phyloP scores from a whole-genome alignment of 2,113 vertebrate species.

The Bombycilla garrulus region DNA sequence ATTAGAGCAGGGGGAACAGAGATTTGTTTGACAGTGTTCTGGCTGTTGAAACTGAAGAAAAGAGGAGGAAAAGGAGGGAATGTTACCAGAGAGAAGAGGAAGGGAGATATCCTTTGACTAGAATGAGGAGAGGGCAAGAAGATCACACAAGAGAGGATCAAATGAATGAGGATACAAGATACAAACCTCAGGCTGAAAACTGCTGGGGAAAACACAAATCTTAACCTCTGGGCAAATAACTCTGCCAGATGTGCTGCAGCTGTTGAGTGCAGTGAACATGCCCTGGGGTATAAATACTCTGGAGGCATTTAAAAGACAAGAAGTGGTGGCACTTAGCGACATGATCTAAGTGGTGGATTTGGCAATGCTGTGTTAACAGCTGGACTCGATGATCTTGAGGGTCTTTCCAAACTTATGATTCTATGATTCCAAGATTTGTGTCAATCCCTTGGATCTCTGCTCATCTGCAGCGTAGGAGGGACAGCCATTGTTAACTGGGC shows the following conservation, averaged over 20 bases:
- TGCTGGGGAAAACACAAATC: background rate
- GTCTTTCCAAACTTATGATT: background rate
- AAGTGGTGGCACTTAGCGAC: background rate
- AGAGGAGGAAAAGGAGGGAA: background rate
- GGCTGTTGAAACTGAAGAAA: background rate
- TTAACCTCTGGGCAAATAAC: background rate
- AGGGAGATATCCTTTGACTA: background rate
- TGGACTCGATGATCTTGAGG: background rate
- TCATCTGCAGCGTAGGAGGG: background rate
- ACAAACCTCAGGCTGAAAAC: background rate
- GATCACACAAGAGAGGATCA: background rate
- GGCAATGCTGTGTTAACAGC: background rate
- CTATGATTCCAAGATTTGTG: background rate
- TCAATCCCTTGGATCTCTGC: background rate
- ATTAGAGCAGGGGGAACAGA: background rate
- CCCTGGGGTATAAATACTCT: background rate
- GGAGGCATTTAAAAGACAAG: background rate
- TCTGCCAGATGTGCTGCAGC: background rate
- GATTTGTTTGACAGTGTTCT: background rate
- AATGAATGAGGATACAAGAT: background rate
- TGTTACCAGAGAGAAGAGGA: background rate
- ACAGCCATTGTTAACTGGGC: background rate
- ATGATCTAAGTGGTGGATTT: background rate
- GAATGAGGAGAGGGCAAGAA: background rate
- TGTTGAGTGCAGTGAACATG: background rate